Evolutionary conservation across 2,888 invertebrate genomes (phyloP).

Genomic region (Epirrhoe tristata): DNA sequence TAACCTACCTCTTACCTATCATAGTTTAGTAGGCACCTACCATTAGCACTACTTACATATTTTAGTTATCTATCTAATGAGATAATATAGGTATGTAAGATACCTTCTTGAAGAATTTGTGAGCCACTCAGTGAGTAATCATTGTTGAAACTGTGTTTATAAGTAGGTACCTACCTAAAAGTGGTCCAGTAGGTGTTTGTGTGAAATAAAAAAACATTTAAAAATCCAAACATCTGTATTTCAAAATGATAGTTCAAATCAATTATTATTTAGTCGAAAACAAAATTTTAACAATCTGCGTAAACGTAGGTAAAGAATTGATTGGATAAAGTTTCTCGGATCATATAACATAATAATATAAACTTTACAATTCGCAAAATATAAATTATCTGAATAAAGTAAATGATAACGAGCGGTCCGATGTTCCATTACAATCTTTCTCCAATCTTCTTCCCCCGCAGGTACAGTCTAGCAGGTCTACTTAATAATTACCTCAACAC

Average conservation of each 20-base stretch:
- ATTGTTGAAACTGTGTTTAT: no score
- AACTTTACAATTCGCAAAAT: conserved; percentile 53
- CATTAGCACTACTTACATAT: no score
- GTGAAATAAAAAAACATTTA: conserved; percentile 50
- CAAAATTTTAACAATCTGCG: conserved; percentile 82
- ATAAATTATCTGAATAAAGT: conserved; percentile 59
- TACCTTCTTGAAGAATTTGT: no score
- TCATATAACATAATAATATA: conserved; percentile 48
- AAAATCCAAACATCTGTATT: conserved; percentile 84
- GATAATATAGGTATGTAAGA: no score
- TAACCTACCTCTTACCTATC: no score
- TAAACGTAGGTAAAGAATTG: conserved; percentile 67
- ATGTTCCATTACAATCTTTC: conserved; percentile 59
- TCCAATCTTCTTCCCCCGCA: conserved; percentile 80
- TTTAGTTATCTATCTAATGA: no score
- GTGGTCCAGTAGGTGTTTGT: not conserved
- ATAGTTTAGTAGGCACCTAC: no score
- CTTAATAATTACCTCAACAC: conserved; percentile 78
- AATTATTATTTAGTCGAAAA: conserved; percentile 82
- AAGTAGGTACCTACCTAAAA: no score
- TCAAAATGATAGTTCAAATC: conserved; percentile 78
- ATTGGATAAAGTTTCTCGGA: conserved; percentile 78
- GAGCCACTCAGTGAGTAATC: no score
- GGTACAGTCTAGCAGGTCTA: conserved; percentile 82
- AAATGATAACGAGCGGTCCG: conserved; percentile 62